A percentile compares a stretch with the other conserved stretches of the same genome.
phyloP scores from a whole-genome alignment of 2,888 invertebrate genomes.

The Volucella inflata region DNA sequence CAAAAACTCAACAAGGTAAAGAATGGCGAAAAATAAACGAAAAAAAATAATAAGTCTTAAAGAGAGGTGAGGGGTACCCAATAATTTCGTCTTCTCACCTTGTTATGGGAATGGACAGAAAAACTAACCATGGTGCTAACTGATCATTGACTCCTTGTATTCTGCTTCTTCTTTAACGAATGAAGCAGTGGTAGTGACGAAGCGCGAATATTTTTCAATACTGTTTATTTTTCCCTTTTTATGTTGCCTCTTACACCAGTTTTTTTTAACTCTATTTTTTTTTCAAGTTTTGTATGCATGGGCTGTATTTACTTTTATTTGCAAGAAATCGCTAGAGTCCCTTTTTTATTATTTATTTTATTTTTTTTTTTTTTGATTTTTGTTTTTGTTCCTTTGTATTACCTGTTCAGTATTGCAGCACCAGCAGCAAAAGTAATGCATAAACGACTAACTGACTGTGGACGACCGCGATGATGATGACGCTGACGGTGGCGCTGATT shows the following conservation, averaged over 20 bases:
- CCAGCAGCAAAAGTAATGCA: constrained; percentile 59
- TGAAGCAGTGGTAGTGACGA: constrained; percentile 64
- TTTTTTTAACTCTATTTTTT: constrained; percentile 21
- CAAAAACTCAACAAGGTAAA: constrained; percentile 37
- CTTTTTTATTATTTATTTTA: constrained; percentile 5
- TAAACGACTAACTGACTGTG: constrained; percentile 60
- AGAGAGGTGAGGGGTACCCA: constrained; percentile 53
- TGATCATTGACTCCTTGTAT: constrained; percentile 73
- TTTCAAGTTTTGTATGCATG: constrained; percentile 4
- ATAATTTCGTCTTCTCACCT: constrained; percentile 74
- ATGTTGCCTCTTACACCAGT: constrained; percentile 35
- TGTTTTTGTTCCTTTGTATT: constrained; percentile 44
- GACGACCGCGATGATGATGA: constrained; percentile 54
- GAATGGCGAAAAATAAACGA: constrained; percentile 6
- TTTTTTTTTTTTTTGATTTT: constrained; percentile 4
- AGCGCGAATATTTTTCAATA: constrained; percentile 62
- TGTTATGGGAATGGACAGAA: constrained; percentile 71
- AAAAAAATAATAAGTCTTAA: constrained; percentile 11
- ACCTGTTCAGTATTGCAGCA: constrained; percentile 59
- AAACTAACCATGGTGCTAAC: constrained; percentile 73
- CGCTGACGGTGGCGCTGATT: constrained; percentile 56
- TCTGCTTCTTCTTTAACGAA: constrained; percentile 48
- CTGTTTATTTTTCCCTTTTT: constrained; percentile 2
- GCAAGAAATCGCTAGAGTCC: constrained; percentile 34
- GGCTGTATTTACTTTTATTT: constrained; percentile 50